A percentile compares a stretch with the other conserved stretches of the same genome.
Conservation (phyloP, 1,140 invertebrate species). For the Popillia japonica region DNA sequence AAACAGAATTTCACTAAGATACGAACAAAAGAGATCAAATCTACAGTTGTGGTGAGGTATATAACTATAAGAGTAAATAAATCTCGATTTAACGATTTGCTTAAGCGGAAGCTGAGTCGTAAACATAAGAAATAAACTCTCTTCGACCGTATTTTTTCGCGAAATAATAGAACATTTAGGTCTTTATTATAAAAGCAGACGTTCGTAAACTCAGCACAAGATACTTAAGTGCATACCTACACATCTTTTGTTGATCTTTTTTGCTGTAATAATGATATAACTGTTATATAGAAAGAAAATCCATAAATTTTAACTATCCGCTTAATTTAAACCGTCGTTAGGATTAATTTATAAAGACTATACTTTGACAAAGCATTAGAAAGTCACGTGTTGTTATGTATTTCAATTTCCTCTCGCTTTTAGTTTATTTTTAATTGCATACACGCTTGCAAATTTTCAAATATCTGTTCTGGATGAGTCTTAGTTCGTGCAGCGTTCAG, state of each 20-base stretch:
- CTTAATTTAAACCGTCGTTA: not conserved
- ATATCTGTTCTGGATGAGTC: too few species aligned
- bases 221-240: not conserved
- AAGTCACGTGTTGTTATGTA: too few species aligned
- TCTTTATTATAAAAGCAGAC: slow-evolving; percentile 3
- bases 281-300: not conserved
- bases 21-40: slow-evolving; percentile 5
- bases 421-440: too few species aligned
- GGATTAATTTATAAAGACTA: too few species aligned
- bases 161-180: slow-evolving; percentile 7
- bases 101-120: slow-evolving; percentile 9
- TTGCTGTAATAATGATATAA: not conserved
- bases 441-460: too few species aligned
- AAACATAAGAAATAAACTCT: slow-evolving; percentile 16
- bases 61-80: not conserved
- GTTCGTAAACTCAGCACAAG: not conserved
- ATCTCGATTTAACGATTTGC: slow-evolving; percentile 4
- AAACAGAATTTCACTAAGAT: not conserved
- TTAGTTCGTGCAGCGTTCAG: too few species aligned
- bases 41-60: not conserved
- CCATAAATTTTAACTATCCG: not conserved
- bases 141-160: not conserved
- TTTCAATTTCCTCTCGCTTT: too few species aligned
- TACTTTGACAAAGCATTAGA: too few species aligned
- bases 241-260: not conserved